A percentile compares a stretch with the other conserved stretches of the same genome.
Conservation (phyloP, 2,888 invertebrate genomes). For the Melipona beecheii region DNA sequence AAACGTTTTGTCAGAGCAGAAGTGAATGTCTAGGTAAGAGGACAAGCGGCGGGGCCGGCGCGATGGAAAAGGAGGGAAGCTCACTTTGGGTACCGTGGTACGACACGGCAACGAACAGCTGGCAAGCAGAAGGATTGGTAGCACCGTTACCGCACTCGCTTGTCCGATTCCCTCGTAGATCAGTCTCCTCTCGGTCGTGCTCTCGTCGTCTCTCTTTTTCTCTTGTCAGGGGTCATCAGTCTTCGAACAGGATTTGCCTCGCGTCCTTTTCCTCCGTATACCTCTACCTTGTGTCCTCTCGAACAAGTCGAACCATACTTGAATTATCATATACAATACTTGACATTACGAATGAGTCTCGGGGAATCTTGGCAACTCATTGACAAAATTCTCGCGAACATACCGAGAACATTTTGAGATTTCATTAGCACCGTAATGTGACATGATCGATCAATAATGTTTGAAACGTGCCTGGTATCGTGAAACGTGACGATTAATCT, state of each 20-base stretch:
- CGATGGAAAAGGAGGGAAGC: neutral
- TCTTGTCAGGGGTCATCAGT: conserved; percentile 64
- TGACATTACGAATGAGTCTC: neutral
- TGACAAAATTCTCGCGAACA: neutral
- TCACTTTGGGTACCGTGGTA: conserved; percentile 26
- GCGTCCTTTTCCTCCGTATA: too few species aligned
- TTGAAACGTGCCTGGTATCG: neutral
- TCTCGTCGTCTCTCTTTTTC: conserved; percentile 61
- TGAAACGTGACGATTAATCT: neutral
- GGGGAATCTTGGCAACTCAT: neutral
- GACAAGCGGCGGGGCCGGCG: neutral
- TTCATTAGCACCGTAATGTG: neutral
- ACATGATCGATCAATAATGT: neutral
- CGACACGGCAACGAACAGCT: conserved; percentile 67
- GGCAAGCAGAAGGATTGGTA: conserved; percentile 72
- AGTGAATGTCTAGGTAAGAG: conserved; percentile 63
- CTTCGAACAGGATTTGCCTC: conserved; percentile 28
- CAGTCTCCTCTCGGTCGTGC: conserved; percentile 66
- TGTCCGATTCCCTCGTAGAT: conserved; percentile 68
- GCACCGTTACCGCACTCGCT: conserved; percentile 71
- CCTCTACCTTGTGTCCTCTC: neutral
- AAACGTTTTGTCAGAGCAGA: conserved; percentile 55
- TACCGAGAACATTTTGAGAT: neutral
- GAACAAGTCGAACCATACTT: too few species aligned
- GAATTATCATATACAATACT: neutral